Conservation (phyloP, 2,888 invertebrate genomes). For the Escarpia spicata region DNA sequence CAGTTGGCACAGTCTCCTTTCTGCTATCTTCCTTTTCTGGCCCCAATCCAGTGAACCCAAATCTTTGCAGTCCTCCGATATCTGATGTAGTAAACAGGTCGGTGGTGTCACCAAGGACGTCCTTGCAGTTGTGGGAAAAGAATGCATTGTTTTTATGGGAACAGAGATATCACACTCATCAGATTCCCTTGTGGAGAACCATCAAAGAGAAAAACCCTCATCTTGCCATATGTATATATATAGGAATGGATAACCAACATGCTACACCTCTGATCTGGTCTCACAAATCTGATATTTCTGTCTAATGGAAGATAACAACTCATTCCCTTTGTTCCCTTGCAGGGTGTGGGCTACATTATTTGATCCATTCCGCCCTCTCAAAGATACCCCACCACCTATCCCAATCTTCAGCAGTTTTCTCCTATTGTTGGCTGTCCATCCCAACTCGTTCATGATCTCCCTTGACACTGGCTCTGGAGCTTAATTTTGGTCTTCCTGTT, state of each 20-base stretch:
- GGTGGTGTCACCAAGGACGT: constrained; percentile 2
- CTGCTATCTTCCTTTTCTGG: constrained; percentile 14
- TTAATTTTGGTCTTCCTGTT: too few relatives aligned
- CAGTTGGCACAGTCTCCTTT: background rate
- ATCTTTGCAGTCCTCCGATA: background rate
- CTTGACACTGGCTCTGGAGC: too few relatives aligned
- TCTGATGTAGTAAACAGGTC: constrained; percentile 16
- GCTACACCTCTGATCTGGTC: background rate
- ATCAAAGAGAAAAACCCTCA: background rate
- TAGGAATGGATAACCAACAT: background rate
- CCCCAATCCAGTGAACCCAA: background rate
- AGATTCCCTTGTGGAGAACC: background rate
- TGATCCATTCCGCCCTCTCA: too few relatives aligned
- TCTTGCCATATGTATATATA: background rate
- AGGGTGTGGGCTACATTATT: too few relatives aligned
- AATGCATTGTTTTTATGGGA: background rate
- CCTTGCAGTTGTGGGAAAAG: background rate
- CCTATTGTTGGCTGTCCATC: too few relatives aligned
- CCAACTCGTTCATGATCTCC: too few relatives aligned
- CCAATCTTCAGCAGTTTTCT: too few relatives aligned
- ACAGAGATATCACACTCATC: background rate
- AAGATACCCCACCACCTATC: too few relatives aligned
- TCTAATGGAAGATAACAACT: too few relatives aligned
- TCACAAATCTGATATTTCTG: background rate
- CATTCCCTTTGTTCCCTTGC: too few relatives aligned